These are phyloP conservation scores for Campoplex capitator DNA, from an alignment of 2,888 invertebrate genomes.

Conservation along the genomic window DNA sequence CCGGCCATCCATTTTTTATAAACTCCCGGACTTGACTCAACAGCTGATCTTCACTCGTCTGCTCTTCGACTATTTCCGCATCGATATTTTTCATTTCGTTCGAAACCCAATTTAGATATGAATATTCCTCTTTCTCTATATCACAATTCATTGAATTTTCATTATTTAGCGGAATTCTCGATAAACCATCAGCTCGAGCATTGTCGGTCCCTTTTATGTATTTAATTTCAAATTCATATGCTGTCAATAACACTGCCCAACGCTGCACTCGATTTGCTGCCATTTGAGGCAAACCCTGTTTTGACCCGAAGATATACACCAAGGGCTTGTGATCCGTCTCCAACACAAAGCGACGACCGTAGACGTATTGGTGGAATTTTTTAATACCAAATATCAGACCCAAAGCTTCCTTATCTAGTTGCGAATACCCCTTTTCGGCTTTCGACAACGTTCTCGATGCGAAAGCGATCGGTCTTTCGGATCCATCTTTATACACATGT, in stretches of 20 bases:
- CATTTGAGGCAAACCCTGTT: conserved; percentile 47
- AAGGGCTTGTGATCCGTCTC: conserved; percentile 59
- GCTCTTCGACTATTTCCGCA: not conserved
- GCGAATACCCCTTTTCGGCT: conserved; percentile 71
- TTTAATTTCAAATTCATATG: conserved; percentile 49
- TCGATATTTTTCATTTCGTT: conserved; percentile 18
- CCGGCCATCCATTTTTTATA: conserved; percentile 41
- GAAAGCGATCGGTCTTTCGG: conserved; percentile 67
- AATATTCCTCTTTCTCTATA: not conserved
- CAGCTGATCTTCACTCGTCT: not conserved
- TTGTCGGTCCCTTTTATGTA: conserved; percentile 46
- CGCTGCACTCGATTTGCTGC: conserved; percentile 43
- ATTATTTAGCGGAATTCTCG: conserved; percentile 12
- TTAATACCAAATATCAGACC: conserved; percentile 75
- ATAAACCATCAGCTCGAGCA: conserved; percentile 39
- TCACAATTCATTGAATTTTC: not conserved
- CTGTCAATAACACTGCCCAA: conserved; percentile 54
- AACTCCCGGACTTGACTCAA: conserved; percentile 25
- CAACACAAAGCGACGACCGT: conserved; percentile 46
- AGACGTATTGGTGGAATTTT: conserved; percentile 51
- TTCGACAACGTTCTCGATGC: conserved; percentile 64
- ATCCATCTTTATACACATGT: conserved; percentile 65
- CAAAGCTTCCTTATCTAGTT: conserved; percentile 76
- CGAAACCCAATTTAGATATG: conserved; percentile 35
- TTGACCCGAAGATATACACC: conserved; percentile 52